These are phyloP conservation scores for Craterocephalus amniculus DNA, from an alignment of 2,797 vertebrate genomes.

Conservation along the genomic window DNA sequence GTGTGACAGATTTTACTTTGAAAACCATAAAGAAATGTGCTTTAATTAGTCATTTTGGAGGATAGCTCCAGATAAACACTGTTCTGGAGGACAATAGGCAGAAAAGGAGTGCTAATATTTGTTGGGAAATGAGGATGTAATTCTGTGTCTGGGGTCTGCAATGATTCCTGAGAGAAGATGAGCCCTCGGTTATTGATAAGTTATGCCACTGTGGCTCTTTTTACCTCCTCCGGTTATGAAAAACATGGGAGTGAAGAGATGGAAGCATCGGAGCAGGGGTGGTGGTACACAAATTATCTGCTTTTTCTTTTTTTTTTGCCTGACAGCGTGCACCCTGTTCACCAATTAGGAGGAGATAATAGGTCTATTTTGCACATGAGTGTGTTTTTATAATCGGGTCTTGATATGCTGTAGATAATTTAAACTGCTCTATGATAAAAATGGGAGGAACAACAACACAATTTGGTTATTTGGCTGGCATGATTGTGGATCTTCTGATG, in stretches of 20 bases:
- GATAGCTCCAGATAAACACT: conserved; percentile 72
- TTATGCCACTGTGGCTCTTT: conserved; percentile 68
- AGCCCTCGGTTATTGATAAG: conserved; percentile 73
- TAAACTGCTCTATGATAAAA: conserved; percentile 76
- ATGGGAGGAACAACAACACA: conserved; percentile 64
- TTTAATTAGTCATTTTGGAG: conserved; percentile 73
- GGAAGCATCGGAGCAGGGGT: conserved; percentile 65
- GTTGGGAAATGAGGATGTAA: conserved; percentile 75
- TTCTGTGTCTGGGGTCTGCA: conserved; percentile 69
- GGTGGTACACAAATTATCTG: conserved; percentile 66
- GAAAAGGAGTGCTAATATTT: conserved; percentile 76
- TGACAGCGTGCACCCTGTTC: conserved; percentile 74
- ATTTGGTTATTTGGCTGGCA: conserved; percentile 53
- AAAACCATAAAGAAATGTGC: conserved; percentile 52
- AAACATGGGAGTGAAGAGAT: conserved; percentile 68
- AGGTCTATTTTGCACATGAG: conserved; percentile 85
- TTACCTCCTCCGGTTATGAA: conserved; percentile 74
- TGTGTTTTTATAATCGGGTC: conserved; percentile 85
- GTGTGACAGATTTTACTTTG: conserved; percentile 70
- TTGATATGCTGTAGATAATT: conserved; percentile 82
- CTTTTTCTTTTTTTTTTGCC: conserved; percentile 46
- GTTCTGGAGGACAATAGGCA: conserved; percentile 70
- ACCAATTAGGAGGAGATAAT: conserved; percentile 84
- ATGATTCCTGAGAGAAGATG: conserved; percentile 71
- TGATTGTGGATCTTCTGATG: conserved; percentile 52